Base-by-base conservation (phyloP, 2,797 vertebrate species). In the Neomorphus geoffroyi region DNA sequence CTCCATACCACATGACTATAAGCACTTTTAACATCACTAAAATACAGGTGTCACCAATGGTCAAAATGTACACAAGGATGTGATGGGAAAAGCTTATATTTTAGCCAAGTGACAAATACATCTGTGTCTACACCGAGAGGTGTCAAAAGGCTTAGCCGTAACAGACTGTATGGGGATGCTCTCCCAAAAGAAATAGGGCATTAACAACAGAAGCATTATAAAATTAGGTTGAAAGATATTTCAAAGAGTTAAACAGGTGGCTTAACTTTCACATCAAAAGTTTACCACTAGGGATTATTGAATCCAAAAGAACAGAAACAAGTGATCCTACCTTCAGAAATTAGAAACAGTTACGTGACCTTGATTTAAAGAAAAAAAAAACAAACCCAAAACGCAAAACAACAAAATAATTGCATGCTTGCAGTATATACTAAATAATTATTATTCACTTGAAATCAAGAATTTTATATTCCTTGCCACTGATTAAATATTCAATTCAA, bases 401-500 rank as follows among this genome's bases (percentile, higher is more conserved):
- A n/a, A 1, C 22, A 83, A 54, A n/a, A n/a, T n/a, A n/a, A n/a
- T 6, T 61, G 35, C 18, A 56, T 45, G 23, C 28, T 72, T 67
- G 60, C 21, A 56, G 4, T 56, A 33, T 27, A 56, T 13, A 27
- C 32, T 39, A 79, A 67, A 73, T 57, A 62, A 39, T 39, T 7
- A 13, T 51, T 35, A 82, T 60, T 61, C 19, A 35, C 11, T 35
- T 69, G 46, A 84, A 74, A 88, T 69, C 58, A 75, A 65, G 51
- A 80, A 43, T 37, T 43, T 46, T 0, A 61, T 54, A 66, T 43
- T 74, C 69, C 45, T 53, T 80, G 50, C 11, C 30, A 48, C 27
- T 48, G 39, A 80, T 75, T 53, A 85, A 89, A 64, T 89, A 89
- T 22, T 64, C 75, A 58, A 80, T 51, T 64, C 37, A 79, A 79